Base-by-base conservation (phyloP, 1,140 invertebrate genomes). In the Drosophila prosaltans region DNA sequence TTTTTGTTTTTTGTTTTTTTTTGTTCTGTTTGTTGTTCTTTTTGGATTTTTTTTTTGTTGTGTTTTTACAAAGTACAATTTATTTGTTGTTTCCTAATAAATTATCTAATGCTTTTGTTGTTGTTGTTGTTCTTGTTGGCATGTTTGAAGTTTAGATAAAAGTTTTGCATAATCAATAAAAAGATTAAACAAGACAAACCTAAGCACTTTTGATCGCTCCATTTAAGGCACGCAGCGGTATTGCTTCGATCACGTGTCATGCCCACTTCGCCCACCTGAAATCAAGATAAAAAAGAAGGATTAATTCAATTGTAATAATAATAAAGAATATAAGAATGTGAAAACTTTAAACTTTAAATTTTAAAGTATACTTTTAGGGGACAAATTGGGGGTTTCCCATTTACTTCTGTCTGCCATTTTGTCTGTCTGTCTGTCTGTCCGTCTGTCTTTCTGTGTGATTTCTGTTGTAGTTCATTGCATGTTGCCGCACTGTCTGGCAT, bases 161-260 rank as follows among this genome's bases (percentile, higher is more conserved):
- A 85, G 69, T 76, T 65, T 80, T 91, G 85, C 69, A 80, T 75
- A 74, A 89, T 78, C 69, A 73, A 65, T 75, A 89, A 72, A 89
- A 91, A 78, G 65, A 91, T 78, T 69, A 90, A 68, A 51, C 45
- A 51, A 72, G 86, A 91, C 90, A 91, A 91, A 91, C 90, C 90
- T 91, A 91, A 85, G 69, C 90, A 91, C 83, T 90, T 88, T 73
- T 86, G 88, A 70, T 90, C 81, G 72, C 69, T 89, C 84, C 84
- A 89, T 65, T 89, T 89, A 69, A 89, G 84, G 67, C 84, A 89
- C 51, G 84, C 84, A 26, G 85, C 84, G 51, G 80, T 59, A 70
- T 89, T 89, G 71, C 80, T 88, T 21, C 67, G 83, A 88, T 88
- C 82, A 63, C 69, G 66, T 0, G 72, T 36, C 65, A 86, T 79